These are phyloP conservation scores for Mallotus villosus DNA, from an alignment of 2,797 vertebrate species.

Conservation along the genomic window DNA sequence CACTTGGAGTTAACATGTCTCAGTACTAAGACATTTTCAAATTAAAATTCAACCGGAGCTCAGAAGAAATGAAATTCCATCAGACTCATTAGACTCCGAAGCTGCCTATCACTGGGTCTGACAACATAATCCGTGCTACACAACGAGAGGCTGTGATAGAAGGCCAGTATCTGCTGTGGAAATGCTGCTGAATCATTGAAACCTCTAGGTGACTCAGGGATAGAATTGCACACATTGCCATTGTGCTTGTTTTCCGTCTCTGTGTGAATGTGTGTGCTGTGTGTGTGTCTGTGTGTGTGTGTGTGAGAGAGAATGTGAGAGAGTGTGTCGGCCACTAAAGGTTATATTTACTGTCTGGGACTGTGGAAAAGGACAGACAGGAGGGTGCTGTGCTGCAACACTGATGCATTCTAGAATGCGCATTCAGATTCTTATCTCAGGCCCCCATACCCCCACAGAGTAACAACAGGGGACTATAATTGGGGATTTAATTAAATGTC, in stretches of 20 bases:
- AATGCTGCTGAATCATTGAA: not conserved
- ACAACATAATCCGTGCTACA: slow-evolving; percentile 6
- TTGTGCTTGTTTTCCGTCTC: slow-evolving; percentile 1
- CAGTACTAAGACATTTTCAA: not conserved
- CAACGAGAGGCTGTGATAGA: slow-evolving; percentile 1
- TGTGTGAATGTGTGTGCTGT: not conserved
- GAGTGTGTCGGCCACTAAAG: slow-evolving; percentile 40
- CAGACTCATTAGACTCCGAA: slow-evolving; percentile 3
- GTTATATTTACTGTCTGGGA: slow-evolving; percentile 49
- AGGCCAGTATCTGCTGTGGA: not conserved
- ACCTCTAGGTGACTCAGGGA: not conserved
- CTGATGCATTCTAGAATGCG: slow-evolving; percentile 11
- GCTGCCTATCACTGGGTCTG: not conserved
- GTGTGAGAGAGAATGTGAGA: not conserved
- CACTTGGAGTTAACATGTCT: slow-evolving; percentile 1
- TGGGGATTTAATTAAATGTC: slow-evolving; percentile 50
- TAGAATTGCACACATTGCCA: not conserved
- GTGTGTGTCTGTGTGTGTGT: not conserved
- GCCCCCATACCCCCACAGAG: not conserved
- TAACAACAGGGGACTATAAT: slow-evolving; percentile 41
- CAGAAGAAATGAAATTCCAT: slow-evolving; percentile 5
- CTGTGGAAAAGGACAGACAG: slow-evolving; percentile 15
- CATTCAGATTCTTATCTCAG: slow-evolving; percentile 45
- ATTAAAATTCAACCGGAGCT: slow-evolving; percentile 2
- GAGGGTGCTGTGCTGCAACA: slow-evolving; percentile 2